Evolutionary conservation across 2,113 vertebrate genomes (phyloP), one percentile per base, ranked within the genome.

Genomic region (Sceloporus undulatus): DNA sequence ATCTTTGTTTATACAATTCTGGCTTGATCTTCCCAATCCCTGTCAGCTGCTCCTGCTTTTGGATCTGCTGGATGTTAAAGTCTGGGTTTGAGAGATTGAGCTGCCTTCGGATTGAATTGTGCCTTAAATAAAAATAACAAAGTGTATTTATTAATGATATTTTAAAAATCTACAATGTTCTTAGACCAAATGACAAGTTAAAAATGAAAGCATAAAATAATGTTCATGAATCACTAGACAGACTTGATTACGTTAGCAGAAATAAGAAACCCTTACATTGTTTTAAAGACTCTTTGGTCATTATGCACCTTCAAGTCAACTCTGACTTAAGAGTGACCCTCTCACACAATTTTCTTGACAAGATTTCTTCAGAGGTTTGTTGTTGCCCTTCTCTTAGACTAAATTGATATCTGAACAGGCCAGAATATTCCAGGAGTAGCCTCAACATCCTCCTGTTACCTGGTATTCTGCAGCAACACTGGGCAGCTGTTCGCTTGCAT

Each of bases 31-130:
- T 96, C 2, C 99, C 80, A 94, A 99, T 97, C 87, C 98, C 98
- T 0, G 98, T 99, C 91, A 98, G 95, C 27, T 99, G 99, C 88
- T 99, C 98, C 95, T 99, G 99, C 92, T 98, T 98, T 95, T 99
- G 98, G 90, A 99, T 98, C 95, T 99, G 98, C 42, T 99, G 98
- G 94, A 99, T 97, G 66, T 98, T 99, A 97, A 99, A 99, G 95
- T 99, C 98, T 0, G 99, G 98, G 91, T 99, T 99, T 34, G 99
- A 99, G 89, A 98, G 97, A 96, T 99, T 99, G 95, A 99, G 98
- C 92, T 99, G 98, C 91, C 98, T 98, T 92, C 97, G 97, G 88
- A 99, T 98, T 23, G 99, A 98, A 77, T 98, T 98, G 93, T 98
- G 98, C 96, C 99, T 99, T 95, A 91, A 97, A 90, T 5, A 68